Base-by-base conservation (phyloP, 2,888 invertebrate genomes). In the Caenorhabditis zanzibari region DNA sequence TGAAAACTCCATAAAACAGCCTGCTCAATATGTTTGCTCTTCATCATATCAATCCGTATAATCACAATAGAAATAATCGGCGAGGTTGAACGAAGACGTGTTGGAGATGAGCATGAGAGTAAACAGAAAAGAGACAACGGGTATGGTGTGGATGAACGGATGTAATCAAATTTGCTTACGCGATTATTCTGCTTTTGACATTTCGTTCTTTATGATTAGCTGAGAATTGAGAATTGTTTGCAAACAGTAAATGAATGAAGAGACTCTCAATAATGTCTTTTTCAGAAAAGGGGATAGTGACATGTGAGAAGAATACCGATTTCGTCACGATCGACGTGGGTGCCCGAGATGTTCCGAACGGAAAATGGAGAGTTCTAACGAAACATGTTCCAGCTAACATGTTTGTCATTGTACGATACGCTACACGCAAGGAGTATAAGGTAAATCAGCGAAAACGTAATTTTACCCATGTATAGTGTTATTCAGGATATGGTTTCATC, bases 321-420 rank as follows among this genome's bases (percentile, higher is more conserved):
- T 68, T 76, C n/a, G 44, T 84, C 19, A 81, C 74, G 6, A 71
- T 81, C 19, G 76, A 84, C 61, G 56, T 84, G 14, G 52, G 49
- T 28, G 49, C 22, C 6, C 61, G 68, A 0, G 61, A 76, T 1
- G 59, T 84, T 68, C 84, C 84, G 0, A 66, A 80, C 28, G 89
- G 90, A 22, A 87, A 88, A 54, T 91, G 90, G 90, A 84, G 90
- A 35, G 87, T 90, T 2, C 82, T 91, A 6, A 86, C 82, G 10
- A 63, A 85, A 49, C 90, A 90, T 49, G 90, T 90, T 10, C 85
- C 89, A 6, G 77, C 82, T 22, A 71, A 85, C 26, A 75, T 82
- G 52, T 81, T 90, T 24, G 41, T 90, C 10, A 72, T 90, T 32
- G 85, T 86, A 5, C 81, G 90, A 6, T 88, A 79, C 73, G 87